Evolutionary conservation across 2,888 invertebrate genomes (phyloP).

Genomic region (Synanthedon vespiformis): DNA sequence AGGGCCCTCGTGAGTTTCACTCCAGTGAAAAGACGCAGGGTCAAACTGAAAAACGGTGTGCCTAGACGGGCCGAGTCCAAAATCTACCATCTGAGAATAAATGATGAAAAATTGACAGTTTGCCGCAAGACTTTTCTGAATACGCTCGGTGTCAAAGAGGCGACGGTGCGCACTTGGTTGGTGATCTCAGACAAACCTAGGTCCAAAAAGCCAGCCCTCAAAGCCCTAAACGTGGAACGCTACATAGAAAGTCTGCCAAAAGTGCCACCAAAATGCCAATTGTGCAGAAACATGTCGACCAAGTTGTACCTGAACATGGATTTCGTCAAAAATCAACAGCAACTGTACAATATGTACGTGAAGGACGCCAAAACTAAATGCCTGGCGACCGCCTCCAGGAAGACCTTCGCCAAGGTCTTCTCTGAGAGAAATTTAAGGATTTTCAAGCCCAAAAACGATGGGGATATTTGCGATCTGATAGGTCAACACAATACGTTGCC

Average conservation of each 20-base stretch:
- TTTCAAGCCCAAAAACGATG: constrained; percentile 38
- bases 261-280: constrained; percentile 27
- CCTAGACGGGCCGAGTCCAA: constrained; percentile 42
- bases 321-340: constrained; percentile 33
- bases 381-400: constrained; percentile 32
- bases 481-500: constrained; percentile 27
- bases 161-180: constrained; percentile 41
- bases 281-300: constrained; percentile 16
- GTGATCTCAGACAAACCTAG: constrained; percentile 15
- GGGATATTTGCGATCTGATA: constrained; percentile 31
- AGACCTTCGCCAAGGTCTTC: constrained; percentile 39
- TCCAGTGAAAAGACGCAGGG: constrained; percentile 30
- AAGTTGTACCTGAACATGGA: constrained; percentile 25
- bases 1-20: constrained; percentile 26
- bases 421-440: constrained; percentile 29
- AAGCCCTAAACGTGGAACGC: constrained; percentile 26
- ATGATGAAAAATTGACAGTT: constrained; percentile 21
- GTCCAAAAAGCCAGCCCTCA: constrained; percentile 22
- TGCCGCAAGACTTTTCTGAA: constrained; percentile 41
- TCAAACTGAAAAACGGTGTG: constrained; percentile 17
- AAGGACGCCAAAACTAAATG: constrained; percentile 23
- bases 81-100: constrained; percentile 23
- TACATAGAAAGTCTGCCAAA: constrained; percentile 39
- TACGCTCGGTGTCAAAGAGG: constrained; percentile 44
- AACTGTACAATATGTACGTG: constrained; percentile 33